Base-by-base conservation (phyloP, 1,140 invertebrate species). In the Heliconius nattereri region DNA sequence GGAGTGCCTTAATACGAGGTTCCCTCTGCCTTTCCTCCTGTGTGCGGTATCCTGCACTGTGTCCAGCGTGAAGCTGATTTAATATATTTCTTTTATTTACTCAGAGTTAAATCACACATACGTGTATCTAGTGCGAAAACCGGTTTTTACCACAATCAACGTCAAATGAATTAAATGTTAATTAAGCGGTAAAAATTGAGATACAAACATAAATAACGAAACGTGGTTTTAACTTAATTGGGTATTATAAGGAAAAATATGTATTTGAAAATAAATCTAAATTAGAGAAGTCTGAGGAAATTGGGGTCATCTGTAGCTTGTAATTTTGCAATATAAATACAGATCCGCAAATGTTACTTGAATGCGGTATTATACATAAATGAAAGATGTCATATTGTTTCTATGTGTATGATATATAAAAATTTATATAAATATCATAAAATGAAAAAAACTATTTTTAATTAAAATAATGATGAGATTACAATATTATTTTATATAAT, bases 131-230 rank as follows among this genome's bases (percentile, higher is more conserved):
- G 0, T 66, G 29, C 60, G 0, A 29, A 29, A 26, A 66, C 60
- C 16, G 60, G 60, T 66, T 66, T 66, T 60, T 66, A 6, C 26
- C 60, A 66, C 26, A 29, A 66, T 26, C 60, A 66, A 66, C 26
- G 23, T 26, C 60, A 66, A 35, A 29, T 66, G 60, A 29, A 66
- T 66, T 29, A 66, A 66, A 66, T 66, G 13, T 66, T 66, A 66
- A 66, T 66, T 66, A 66, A 66, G 60, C 1, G 60, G 23, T 29
- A 29, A 26, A 66, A 26, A 66, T 66, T 26, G 0, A 66, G 26
- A 26, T 66, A 66, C 13, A 26, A 23, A 66, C n/a, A 66, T 2
- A 66, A 29, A 66, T 29, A 26, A 29, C 13, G 26, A 23, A 26
- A 66, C 26, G 9, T 29, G 13, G 23, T 9, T 66, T 66, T 11